phyloP scores from a whole-genome alignment of 2,113 vertebrate species.

The Probosciger aterrimus region DNA sequence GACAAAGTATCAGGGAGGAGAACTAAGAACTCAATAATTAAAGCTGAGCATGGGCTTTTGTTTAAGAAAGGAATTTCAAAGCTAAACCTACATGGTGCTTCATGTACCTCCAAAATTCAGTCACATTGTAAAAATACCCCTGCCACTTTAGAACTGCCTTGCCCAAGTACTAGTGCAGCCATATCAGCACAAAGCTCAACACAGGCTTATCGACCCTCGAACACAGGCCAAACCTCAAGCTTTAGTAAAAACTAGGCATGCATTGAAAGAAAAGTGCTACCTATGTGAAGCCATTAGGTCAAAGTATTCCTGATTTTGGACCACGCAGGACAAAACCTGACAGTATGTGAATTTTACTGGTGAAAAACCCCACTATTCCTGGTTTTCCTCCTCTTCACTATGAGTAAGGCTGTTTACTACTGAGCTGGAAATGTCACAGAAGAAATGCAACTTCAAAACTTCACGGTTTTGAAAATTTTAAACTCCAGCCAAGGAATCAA shows the following conservation, averaged over 20 bases:
- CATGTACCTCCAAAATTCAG: background rate
- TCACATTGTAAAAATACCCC: background rate
- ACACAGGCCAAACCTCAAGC: background rate
- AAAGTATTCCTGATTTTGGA: background rate
- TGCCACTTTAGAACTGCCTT: background rate
- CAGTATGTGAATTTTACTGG: background rate
- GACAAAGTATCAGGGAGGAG: background rate
- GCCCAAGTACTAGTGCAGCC: background rate
- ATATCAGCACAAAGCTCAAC: background rate
- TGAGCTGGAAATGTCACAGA: background rate
- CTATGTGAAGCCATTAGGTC: background rate
- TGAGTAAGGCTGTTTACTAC: background rate
- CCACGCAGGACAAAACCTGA: rapidly evolving
- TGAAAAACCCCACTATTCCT: rapidly evolving
- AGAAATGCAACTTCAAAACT: background rate
- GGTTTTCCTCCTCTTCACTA: background rate
- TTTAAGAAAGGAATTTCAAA: background rate
- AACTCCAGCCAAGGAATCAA: background rate
- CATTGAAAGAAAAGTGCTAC: background rate
- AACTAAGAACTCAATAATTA: background rate
- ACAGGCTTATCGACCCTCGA: background rate
- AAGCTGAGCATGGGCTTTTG: background rate
- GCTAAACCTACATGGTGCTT: background rate
- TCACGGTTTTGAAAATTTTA: background rate
- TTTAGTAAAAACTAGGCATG: rapidly evolving